Conservation (phyloP, 2,113 vertebrate genomes). For the Heliornis fulica region DNA sequence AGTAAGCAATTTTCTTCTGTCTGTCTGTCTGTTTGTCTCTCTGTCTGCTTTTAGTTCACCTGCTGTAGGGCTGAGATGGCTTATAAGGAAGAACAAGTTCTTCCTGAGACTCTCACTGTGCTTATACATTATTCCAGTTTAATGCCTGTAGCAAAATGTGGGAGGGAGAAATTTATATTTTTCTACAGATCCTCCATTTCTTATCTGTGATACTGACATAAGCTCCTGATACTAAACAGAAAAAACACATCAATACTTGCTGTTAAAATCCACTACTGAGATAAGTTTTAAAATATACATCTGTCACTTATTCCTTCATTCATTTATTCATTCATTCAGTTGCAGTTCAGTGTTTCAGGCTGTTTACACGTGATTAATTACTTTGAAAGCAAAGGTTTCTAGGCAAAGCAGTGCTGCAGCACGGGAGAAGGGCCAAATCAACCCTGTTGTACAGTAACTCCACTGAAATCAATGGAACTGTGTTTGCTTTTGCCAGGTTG, state of each 20-base stretch:
- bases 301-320: neutral
- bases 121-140: neutral
- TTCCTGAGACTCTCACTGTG: neutral
- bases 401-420: neutral
- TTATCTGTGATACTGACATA: neutral
- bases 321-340: neutral
- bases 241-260: neutral
- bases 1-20: conserved; percentile 77
- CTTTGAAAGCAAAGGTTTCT: conserved; percentile 1
- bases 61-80: neutral
- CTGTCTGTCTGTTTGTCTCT: neutral
- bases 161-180: neutral
- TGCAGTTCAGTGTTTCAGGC: neutral
- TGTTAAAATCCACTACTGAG: neutral
- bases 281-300: neutral
- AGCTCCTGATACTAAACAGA: neutral
- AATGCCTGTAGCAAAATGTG: neutral
- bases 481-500: neutral
- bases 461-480: neutral
- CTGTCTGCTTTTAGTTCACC: neutral
- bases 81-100: neutral
- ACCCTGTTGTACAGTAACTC: neutral
- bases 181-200: neutral
- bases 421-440: neutral
- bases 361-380: neutral